Evolutionary conservation across 2,797 vertebrate genomes (phyloP).

Genomic region (Lagorchestes hirsutus): DNA sequence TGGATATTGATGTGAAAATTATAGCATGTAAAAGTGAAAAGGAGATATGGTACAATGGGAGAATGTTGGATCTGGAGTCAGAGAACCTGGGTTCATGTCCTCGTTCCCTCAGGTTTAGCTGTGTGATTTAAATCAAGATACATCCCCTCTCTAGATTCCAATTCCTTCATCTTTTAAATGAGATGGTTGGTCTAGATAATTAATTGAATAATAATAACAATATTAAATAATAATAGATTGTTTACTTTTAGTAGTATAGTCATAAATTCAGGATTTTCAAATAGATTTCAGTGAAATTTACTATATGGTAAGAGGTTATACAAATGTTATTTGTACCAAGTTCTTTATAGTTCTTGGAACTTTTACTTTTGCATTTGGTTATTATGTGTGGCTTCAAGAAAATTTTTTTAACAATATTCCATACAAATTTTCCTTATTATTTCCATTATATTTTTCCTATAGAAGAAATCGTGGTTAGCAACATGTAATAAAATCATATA

Average conservation of each 20-base stretch:
- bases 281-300: not conserved
- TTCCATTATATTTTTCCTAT: not conserved
- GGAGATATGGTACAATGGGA: not conserved
- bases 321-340: not conserved
- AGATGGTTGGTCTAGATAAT: not conserved
- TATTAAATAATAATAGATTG: too few relatives aligned
- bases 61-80: not conserved
- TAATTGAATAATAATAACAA: too few relatives aligned
- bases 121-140: not conserved
- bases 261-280: not conserved
- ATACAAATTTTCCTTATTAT: not conserved
- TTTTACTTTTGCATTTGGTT: not conserved
- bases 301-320: not conserved
- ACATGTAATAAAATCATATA: not conserved
- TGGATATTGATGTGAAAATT: not conserved
- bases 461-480: not conserved
- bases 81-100: not conserved
- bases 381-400: not conserved
- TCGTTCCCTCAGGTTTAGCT: not conserved
- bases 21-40: not conserved
- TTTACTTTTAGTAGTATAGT: not conserved
- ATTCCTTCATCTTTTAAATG: not conserved
- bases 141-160: not conserved
- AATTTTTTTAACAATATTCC: not conserved
- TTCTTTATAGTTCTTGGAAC: not conserved